A percentile compares a stretch with the other conserved stretches of the same genome.
These are phyloP conservation scores for Sitta carolinensis DNA, from an alignment of 2,797 vertebrate genomes.

Conservation along the genomic window DNA sequence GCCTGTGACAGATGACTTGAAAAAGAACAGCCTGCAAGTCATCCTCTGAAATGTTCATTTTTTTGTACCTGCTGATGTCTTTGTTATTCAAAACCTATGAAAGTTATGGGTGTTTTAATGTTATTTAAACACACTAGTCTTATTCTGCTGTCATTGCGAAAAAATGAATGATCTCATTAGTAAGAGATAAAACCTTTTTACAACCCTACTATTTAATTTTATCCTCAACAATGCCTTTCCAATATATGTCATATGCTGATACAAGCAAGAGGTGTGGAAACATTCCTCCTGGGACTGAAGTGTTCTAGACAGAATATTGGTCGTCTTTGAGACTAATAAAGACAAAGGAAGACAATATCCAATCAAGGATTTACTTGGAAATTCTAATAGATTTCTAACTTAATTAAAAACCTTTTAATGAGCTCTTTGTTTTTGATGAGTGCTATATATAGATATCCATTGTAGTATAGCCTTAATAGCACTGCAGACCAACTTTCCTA, in stretches of 20 bases:
- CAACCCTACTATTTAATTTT: constrained; percentile 4
- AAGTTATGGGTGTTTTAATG: constrained; percentile 19
- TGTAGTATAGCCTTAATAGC: background rate
- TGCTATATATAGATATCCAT: background rate
- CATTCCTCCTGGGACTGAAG: background rate
- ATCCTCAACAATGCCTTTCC: background rate
- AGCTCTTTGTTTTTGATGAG: background rate
- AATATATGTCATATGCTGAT: constrained; percentile 21
- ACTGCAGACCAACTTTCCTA: background rate
- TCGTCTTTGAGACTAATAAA: background rate
- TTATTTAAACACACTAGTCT: constrained; percentile 32
- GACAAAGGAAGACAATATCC: background rate
- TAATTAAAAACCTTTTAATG: constrained; percentile 23
- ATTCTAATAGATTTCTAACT: constrained; percentile 28
- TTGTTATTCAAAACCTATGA: constrained; percentile 5
- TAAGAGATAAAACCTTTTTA: constrained; percentile 26
- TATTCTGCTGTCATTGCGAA: constrained; percentile 11
- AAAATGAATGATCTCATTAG: background rate
- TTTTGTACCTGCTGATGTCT: background rate
- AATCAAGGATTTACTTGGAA: constrained; percentile 15
- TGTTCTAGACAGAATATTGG: background rate
- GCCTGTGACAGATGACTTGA: background rate
- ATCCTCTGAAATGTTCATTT: background rate
- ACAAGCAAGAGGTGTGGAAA: constrained; percentile 5
- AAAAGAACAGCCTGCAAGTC: background rate